Evolutionary conservation across 2,797 vertebrate species (phyloP), one percentile per base, ranked within the genome.

Genomic region (Taenioides sp.): DNA sequence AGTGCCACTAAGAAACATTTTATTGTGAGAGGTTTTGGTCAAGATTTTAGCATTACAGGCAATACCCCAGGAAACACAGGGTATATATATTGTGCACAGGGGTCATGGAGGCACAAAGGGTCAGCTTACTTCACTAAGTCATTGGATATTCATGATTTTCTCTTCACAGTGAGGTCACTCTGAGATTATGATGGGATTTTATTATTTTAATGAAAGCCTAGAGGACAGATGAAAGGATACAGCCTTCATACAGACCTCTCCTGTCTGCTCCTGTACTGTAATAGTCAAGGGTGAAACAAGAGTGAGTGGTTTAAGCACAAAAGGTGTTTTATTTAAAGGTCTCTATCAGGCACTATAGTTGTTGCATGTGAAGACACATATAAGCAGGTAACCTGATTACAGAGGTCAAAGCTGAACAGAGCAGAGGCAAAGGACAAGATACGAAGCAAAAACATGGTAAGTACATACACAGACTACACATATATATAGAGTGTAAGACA

Each of bases 341-440:
- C 23, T 89, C 76, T 86, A 89, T 90, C 79, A 92, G 91, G 91
- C 92, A 92, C 89, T 92, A 84, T 68, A 83, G 82, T 91, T 72
- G 69, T 84, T 69, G 69, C 61, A 79, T 22, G 28, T 70, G 71
- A 75, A 82, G 83, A 84, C 70, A 86, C 34, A 64, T 76, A 34
- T 4, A 80, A 86, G 74, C 84, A 47, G 83, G 85, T 82, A 81
- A 80, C 83, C 80, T 87, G 88, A 86, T 88, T 83, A 88, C 85
- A 75, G 81, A 77, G 73, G 70, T 65, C 79, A 86, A 69, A 55
- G 73, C 65, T 62, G 74, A 80, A 74, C 60, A 58, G 60, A 69
- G 16, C 37, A 69, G 61, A 70, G 17, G 66, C 22, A 20, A 43
- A 57, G 71, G 7, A 43, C 60, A 31, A 47, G 71, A 52, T 40